A percentile compares a stretch with the other conserved stretches of the same genome.
phyloP scores from a whole-genome alignment of 2,888 invertebrate species.

The Limenitis camilla region DNA sequence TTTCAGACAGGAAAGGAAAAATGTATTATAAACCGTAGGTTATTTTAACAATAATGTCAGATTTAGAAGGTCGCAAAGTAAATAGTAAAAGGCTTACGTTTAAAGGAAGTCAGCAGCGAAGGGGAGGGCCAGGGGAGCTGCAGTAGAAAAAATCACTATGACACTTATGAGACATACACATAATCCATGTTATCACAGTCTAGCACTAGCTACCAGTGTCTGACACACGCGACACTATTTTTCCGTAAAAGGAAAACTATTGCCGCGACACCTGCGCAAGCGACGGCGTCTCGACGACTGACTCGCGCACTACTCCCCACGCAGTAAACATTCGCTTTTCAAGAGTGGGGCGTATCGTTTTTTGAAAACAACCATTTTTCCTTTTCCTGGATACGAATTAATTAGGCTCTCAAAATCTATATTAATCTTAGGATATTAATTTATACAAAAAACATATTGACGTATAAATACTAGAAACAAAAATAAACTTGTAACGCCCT shows the following conservation, averaged over 20 bases:
- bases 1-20: too few species aligned
- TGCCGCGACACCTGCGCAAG: constrained; percentile 61
- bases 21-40: too few species aligned
- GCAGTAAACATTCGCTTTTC: constrained; percentile 61
- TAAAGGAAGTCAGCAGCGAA: constrained; percentile 30
- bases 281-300: constrained; percentile 63
- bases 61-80: neutral
- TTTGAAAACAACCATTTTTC: constrained; percentile 25
- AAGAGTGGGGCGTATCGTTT: constrained; percentile 50
- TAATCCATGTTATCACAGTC: constrained; percentile 49
- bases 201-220: constrained; percentile 22
- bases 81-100: constrained; percentile 29
- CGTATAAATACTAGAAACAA: too few species aligned
- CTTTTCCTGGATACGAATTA: constrained; percentile 16
- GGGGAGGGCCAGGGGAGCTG: constrained; percentile 61
- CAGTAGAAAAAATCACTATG: constrained; percentile 49
- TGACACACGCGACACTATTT: constrained; percentile 67
- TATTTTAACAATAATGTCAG: neutral
- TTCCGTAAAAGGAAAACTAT: constrained; percentile 59
- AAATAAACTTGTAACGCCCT: too few species aligned
- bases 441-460: too few species aligned
- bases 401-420: neutral
- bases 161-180: constrained; percentile 66
- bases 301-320: constrained; percentile 45
- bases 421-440: too few species aligned